Evolutionary conservation across 2,888 invertebrate species (phyloP).

Genomic region (Adelphocoris suturalis): DNA sequence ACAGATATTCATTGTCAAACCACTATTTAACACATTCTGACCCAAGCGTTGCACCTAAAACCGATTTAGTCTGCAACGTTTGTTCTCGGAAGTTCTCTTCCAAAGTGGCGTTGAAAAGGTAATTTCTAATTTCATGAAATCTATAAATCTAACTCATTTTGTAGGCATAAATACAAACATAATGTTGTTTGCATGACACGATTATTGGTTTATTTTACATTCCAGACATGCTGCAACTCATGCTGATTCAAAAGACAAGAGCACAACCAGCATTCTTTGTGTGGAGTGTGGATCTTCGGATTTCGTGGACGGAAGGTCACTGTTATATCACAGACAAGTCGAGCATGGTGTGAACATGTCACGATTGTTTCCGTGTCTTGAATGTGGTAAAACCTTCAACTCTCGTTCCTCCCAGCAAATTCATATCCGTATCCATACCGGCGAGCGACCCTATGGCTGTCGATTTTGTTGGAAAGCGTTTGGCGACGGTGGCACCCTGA

Average conservation of each 20-base stretch:
- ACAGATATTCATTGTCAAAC: conserved; percentile 84
- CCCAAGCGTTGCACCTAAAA: conserved; percentile 77
- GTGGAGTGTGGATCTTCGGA: conserved; percentile 84
- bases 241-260: conserved; percentile 80
- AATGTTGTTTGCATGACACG: too few species aligned
- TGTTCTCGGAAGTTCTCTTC: conserved; percentile 86
- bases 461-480: conserved; percentile 94
- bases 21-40: conserved; percentile 85
- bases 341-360: conserved; percentile 78
- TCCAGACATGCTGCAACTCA: conserved; percentile 85
- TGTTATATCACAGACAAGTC: conserved; percentile 86
- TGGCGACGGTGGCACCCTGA: conserved; percentile 90
- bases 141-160: conserved; percentile 19
- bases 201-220: conserved; percentile 12
- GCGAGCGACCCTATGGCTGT: conserved; percentile 91
- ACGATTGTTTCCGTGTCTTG: conserved; percentile 88
- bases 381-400: conserved; percentile 92
- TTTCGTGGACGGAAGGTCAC: conserved; percentile 85
- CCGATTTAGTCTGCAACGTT: conserved; percentile 84
- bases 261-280: conserved; percentile 79
- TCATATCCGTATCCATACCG: conserved; percentile 91
- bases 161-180: too few species aligned
- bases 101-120: conserved; percentile 72
- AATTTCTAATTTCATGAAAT: neutral
- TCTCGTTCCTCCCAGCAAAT: conserved; percentile 84